Conservation (phyloP, 2,888 invertebrate genomes). For the Tyria jacobaeae region DNA sequence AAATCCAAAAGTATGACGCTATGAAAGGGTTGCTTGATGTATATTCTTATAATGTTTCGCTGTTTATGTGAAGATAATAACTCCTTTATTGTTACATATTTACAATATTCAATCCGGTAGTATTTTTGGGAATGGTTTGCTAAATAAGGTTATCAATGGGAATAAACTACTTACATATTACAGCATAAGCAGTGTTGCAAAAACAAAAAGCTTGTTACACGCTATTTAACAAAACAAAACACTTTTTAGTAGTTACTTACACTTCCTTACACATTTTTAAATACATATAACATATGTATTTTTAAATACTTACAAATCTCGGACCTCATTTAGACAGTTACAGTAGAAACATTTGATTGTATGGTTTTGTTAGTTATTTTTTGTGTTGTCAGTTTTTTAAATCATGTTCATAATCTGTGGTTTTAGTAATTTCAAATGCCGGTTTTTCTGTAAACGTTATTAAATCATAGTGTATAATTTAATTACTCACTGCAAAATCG, state of each 20-base stretch:
- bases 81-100: constrained; percentile 12
- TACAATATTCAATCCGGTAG: not conserved
- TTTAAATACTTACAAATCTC: too few species aligned
- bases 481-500: not conserved
- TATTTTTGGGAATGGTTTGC: not conserved
- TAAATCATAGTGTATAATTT: not conserved
- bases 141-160: not conserved
- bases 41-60: constrained; percentile 32
- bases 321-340: too few species aligned
- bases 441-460: constrained; percentile 4
- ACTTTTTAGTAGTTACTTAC: too few species aligned
- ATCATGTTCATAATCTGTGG: not conserved
- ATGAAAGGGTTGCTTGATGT: constrained; percentile 33
- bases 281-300: too few species aligned
- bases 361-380: too few species aligned
- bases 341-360: too few species aligned
- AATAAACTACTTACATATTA: too few species aligned
- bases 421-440: not conserved
- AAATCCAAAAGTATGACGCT: constrained; percentile 35
- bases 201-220: too few species aligned
- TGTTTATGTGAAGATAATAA: constrained; percentile 24
- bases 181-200: too few species aligned
- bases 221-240: too few species aligned
- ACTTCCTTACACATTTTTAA: too few species aligned
- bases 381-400: too few species aligned